phyloP scores from a whole-genome alignment of 2,113 vertebrate species.

The Daphoenositta chrysoptera region DNA sequence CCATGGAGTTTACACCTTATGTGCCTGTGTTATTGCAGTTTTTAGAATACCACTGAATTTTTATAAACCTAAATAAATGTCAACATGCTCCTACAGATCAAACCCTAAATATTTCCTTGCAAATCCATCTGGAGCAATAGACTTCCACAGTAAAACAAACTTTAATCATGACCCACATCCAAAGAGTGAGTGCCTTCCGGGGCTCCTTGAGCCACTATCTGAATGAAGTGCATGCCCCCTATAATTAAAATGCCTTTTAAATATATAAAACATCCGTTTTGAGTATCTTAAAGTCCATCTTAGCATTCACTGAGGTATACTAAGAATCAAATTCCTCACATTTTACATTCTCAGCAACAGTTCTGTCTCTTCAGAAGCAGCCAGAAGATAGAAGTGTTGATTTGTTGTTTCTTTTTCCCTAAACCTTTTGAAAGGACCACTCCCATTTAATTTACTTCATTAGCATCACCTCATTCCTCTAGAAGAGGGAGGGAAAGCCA shows the following conservation, averaged over 20 bases:
- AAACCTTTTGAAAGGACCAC: background rate
- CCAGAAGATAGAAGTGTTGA: rapidly evolving
- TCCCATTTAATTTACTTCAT: background rate
- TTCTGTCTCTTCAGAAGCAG: background rate
- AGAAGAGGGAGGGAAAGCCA: background rate
- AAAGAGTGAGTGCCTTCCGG: background rate
- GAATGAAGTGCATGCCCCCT: background rate
- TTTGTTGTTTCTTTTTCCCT: rapidly evolving
- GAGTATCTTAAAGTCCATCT: background rate
- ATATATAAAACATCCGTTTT: background rate
- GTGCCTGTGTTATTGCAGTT: background rate
- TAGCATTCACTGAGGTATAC: background rate
- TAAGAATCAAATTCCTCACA: background rate
- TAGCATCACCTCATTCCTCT: background rate
- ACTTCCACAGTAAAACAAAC: background rate
- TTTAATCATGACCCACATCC: background rate
- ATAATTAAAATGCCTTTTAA: background rate
- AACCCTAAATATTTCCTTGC: background rate
- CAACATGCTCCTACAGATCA: background rate
- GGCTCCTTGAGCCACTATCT: background rate
- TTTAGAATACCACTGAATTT: background rate
- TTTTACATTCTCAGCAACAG: background rate
- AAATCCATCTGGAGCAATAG: background rate
- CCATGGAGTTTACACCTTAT: background rate
- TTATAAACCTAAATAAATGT: background rate